Evolutionary conservation across 2,113 vertebrate genomes (phyloP).

Genomic region (Asarcornis scutulata): DNA sequence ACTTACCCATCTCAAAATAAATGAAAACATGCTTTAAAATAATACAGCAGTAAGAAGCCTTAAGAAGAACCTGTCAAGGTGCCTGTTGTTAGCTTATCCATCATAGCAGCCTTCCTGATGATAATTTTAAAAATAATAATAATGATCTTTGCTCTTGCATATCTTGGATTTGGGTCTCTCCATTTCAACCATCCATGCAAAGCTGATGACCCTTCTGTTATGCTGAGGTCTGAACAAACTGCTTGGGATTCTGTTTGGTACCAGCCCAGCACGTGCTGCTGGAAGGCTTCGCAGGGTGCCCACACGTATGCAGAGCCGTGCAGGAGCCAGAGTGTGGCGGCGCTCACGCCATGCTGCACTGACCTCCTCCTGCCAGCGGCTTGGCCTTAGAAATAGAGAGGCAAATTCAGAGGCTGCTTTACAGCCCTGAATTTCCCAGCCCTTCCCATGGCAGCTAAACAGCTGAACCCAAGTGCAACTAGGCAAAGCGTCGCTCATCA

Average conservation of each 20-base stretch:
- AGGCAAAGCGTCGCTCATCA: fast-evolving
- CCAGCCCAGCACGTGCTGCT: neutral
- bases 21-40: neutral
- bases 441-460: neutral
- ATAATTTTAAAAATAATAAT: neutral
- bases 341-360: fast-evolving
- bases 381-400: neutral
- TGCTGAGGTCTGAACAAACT: neutral
- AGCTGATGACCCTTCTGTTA: neutral
- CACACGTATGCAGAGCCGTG: fast-evolving
- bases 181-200: neutral
- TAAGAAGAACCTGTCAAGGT: neutral
- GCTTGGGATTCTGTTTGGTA: neutral
- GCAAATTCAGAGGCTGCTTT: neutral
- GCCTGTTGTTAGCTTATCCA: neutral
- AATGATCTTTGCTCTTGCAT: neutral
- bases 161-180: neutral
- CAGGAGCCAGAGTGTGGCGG: neutral
- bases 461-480: neutral
- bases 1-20: neutral
- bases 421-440: neutral
- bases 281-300: neutral
- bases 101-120: neutral
- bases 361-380: neutral
- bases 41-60: neutral